phyloP scores from a whole-genome alignment of 2,888 invertebrate species.

The Acleris laterana region DNA sequence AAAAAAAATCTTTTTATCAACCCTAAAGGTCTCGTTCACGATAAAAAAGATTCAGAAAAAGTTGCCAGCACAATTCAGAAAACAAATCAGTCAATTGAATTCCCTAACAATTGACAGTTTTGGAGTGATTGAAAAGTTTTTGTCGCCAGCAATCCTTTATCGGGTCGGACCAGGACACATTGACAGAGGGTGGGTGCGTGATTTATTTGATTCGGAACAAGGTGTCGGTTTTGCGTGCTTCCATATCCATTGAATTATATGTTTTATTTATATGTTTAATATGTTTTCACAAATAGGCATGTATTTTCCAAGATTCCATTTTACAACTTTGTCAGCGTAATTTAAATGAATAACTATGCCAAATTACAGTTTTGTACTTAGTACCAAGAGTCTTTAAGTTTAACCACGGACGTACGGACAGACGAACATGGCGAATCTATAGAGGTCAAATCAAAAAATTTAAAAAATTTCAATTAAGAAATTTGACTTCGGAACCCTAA shows the following conservation, averaged over 20 bases:
- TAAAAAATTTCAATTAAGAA: no score
- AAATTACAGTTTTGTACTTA: no score
- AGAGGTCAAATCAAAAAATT: no score
- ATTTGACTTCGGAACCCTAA: no score
- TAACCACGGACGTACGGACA: no score
- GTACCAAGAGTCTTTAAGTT: no score
- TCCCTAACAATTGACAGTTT: slow-evolving; percentile 26
- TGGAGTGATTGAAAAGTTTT: slow-evolving; percentile 28
- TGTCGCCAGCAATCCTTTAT: slow-evolving; percentile 21
- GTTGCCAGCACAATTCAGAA: slow-evolving; percentile 4
- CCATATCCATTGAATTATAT: neutral
- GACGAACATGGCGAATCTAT: no score
- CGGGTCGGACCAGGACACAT: neutral
- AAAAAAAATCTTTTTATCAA: slow-evolving; percentile 1
- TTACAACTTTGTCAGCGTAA: no score
- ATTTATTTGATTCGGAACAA: slow-evolving; percentile 21
- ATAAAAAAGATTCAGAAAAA: neutral
- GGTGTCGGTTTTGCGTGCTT: neutral
- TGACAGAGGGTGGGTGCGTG: slow-evolving; percentile 8
- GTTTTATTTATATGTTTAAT: no score
- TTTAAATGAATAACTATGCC: no score
- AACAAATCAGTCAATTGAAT: slow-evolving; percentile 26
- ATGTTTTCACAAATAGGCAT: neutral
- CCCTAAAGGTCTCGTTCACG: neutral
- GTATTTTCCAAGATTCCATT: neutral